Percentiles rank a stretch among this genome's conserved stretches.
These are phyloP conservation scores for Chaetodon trifasciatus DNA, from an alignment of 2,797 vertebrate genomes.

Conservation along the genomic window DNA sequence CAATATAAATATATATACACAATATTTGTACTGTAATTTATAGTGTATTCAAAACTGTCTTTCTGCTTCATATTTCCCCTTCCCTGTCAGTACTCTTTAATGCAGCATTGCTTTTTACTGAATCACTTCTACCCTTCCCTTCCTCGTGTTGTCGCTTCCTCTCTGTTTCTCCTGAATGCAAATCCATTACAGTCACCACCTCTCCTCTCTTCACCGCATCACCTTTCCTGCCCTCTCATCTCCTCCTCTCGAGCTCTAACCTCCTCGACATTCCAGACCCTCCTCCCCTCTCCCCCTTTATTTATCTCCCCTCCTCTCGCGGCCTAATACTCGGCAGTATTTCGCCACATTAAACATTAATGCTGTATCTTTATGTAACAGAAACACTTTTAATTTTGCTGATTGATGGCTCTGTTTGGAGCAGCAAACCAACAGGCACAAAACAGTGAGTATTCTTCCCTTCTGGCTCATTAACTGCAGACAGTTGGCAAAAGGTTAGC, in stretches of 20 bases:
- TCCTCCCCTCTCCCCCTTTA: background rate
- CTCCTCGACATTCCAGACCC: background rate
- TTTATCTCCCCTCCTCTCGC: background rate
- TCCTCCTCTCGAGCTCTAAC: background rate
- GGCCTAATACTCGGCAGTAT: background rate
- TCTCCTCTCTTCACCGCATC: background rate
- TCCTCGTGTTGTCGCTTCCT: background rate
- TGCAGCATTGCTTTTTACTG: background rate
- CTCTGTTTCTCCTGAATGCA: background rate
- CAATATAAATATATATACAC: too few species aligned
- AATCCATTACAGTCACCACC: background rate
- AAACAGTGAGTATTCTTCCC: background rate
- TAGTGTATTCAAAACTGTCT: background rate
- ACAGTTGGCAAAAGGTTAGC: slow-evolving; percentile 10
- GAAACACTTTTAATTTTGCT: slow-evolving; percentile 8
- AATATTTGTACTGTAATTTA: too few species aligned
- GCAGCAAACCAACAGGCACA: background rate
- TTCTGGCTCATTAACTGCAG: slow-evolving; percentile 29
- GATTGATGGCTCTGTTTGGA: background rate
- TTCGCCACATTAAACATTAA: slow-evolving; percentile 25
- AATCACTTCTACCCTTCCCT: background rate
- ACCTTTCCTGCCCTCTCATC: background rate
- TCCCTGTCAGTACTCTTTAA: background rate
- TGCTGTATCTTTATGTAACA: slow-evolving; percentile 36
- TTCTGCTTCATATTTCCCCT: background rate